These are phyloP conservation scores for Philotrypesis tridentata DNA, from an alignment of 1,140 invertebrate genomes.

Conservation along the genomic window DNA sequence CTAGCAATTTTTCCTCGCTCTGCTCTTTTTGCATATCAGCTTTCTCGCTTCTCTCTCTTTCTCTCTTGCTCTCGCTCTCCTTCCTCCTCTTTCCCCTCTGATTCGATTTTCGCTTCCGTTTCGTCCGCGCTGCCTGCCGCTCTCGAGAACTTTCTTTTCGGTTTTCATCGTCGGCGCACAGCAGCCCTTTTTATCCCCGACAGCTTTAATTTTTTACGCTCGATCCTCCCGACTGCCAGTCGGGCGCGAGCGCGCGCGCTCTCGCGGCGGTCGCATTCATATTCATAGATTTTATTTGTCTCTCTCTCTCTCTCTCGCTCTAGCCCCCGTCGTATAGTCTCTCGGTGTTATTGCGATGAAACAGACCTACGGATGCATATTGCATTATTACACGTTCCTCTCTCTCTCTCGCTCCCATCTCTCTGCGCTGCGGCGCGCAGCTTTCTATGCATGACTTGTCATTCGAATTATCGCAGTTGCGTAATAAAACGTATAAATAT, in stretches of 20 bases:
- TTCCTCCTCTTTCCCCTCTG: not conserved
- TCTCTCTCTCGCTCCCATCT: too few species aligned
- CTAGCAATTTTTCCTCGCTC: conserved; percentile 17
- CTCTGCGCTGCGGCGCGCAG: too few species aligned
- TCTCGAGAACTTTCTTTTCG: conserved; percentile 9
- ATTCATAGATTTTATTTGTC: not conserved
- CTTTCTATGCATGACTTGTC: not conserved
- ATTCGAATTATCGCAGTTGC: not conserved
- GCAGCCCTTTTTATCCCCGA: not conserved
- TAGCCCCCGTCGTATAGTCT: too few species aligned
- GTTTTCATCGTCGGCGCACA: too few species aligned
- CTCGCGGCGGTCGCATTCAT: too few species aligned
- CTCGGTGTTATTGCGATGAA: too few species aligned
- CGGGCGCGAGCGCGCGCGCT: too few species aligned
- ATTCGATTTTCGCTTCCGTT: conserved; percentile 24
- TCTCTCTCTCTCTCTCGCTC: not conserved
- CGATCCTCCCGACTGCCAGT: not conserved
- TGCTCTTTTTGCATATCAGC: conserved; percentile 14
- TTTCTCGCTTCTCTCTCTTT: conserved; percentile 29
- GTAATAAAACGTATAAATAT: not conserved
- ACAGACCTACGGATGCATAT: too few species aligned
- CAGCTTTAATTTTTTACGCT: not conserved
- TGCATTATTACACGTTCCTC: too few species aligned
- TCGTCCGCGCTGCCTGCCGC: not conserved
- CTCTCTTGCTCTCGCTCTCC: too few species aligned